Evolutionary conservation across 2,797 vertebrate genomes (phyloP), one percentile per base, ranked within the genome.

Genomic region (Clarias fuscus): DNA sequence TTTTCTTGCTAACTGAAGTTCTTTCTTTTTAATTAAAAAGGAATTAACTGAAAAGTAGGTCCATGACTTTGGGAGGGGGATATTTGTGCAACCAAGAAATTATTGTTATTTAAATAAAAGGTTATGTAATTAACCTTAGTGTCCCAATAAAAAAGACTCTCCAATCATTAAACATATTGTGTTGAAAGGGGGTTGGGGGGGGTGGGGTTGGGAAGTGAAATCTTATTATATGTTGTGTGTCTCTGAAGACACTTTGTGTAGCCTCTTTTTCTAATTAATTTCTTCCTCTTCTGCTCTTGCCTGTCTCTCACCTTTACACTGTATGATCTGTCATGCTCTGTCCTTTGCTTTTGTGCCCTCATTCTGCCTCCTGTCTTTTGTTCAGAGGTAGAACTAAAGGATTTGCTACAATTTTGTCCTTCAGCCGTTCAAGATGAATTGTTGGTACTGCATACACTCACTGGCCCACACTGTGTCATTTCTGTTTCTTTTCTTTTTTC

Each of bases 261-360:
- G 24, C 85, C 71, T 59, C 43, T 27, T 77, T 37, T 68, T 83
- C 30, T 27, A 18, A 71, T 22, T 71, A 37, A 53, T 43, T 78
- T 79, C 43, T 30, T 3, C 18, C 30, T 68, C 33, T 65, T 37
- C 13, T 86, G 6, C 30, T 20, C 61, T 86, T 72, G 10, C 30
- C 7, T 84, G 18, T 53, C 48, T 82, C 37, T 15, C 10, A 72
- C 27, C n/a, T 15, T 8, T 27, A 37, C 58, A 62, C 58, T 59
- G 43, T 86, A 78, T 30, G 56, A 88, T 88, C 68, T 1, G 33
- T 76, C 73, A 3, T 72, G 72, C 75, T 86, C 67, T 83, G 78
- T 58, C 84, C 82, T 84, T 88, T 67, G n/a, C 53, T 88, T 76
- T 20, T 64, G 75, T 61, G 53, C 43, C 81, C 48, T 79, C 58